Evolutionary conservation across 2,888 invertebrate genomes (phyloP).

Genomic region (Notodonta ziczac): DNA sequence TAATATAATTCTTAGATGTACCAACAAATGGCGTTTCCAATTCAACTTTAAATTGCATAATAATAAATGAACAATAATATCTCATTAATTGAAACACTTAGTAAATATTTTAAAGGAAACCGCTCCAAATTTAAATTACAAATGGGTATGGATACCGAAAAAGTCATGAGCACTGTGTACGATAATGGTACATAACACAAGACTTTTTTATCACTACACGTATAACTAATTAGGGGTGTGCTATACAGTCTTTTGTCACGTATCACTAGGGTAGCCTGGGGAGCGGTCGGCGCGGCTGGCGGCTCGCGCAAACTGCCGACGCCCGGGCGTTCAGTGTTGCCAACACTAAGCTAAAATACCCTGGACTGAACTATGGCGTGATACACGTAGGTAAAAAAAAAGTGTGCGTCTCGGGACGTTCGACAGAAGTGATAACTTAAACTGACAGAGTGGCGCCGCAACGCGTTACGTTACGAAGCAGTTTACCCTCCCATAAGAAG

Average conservation of each 20-base stretch:
- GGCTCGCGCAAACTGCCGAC: constrained; percentile 80
- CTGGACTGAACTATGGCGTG: neutral
- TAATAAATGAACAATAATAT: neutral
- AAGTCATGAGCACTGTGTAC: constrained; percentile 29
- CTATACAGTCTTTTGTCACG: constrained; percentile 39
- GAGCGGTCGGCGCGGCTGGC: constrained; percentile 66
- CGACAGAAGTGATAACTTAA: no score
- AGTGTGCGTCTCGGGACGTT: no score
- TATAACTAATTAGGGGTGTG: constrained; percentile 51
- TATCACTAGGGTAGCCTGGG: constrained; percentile 51
- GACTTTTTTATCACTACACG: constrained; percentile 44
- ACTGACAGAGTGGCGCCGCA: no score
- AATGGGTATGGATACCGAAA: constrained; percentile 8
- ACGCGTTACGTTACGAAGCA: no score
- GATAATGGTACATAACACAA: constrained; percentile 29
- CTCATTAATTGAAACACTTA: constrained; percentile 7
- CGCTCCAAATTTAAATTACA: constrained; percentile 1
- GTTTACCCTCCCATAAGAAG: no score
- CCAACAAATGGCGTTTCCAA: neutral
- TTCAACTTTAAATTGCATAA: neutral
- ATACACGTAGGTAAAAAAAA: neutral
- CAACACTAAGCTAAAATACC: constrained; percentile 33
- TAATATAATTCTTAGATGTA: no score
- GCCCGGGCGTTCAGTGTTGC: constrained; percentile 74
- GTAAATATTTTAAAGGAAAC: constrained; percentile 9